Evolutionary conservation across 2,797 vertebrate genomes (phyloP).

Genomic region (Sebastiscus albofasciatus): DNA sequence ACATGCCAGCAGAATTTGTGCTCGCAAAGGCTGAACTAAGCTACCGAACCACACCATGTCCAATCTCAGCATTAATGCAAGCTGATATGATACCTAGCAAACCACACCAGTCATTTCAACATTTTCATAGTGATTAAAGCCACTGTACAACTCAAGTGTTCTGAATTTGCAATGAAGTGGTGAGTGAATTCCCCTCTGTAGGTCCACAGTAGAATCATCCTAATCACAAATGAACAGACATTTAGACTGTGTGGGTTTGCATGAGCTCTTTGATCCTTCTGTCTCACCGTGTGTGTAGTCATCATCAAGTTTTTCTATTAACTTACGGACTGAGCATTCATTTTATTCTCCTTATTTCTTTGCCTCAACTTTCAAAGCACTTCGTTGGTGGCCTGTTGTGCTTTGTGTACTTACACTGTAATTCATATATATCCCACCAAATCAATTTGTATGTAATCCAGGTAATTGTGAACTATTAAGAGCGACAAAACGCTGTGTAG

Average conservation of each 20-base stretch:
- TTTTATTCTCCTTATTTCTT: not conserved
- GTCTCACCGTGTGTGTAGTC: not conserved
- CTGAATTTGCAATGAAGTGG: slow-evolving; percentile 59
- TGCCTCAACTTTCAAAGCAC: not conserved
- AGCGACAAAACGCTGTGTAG: too few species aligned
- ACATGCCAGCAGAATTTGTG: slow-evolving; percentile 68
- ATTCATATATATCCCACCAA: too few species aligned
- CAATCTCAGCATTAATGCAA: slow-evolving; percentile 69
- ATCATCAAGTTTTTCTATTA: not conserved
- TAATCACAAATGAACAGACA: slow-evolving; percentile 30
- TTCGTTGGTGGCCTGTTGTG: not conserved
- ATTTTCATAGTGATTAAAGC: slow-evolving; percentile 72
- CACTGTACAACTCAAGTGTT: slow-evolving; percentile 61
- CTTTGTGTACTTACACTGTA: not conserved
- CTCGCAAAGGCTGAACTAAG: slow-evolving; percentile 71
- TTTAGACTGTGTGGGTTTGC: slow-evolving; percentile 12
- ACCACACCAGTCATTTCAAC: slow-evolving; percentile 63
- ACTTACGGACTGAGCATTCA: not conserved
- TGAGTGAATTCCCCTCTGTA: slow-evolving; percentile 29
- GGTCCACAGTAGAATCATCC: slow-evolving; percentile 22
- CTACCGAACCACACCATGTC: slow-evolving; percentile 72
- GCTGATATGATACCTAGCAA: slow-evolving; percentile 69
- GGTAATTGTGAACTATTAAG: too few species aligned
- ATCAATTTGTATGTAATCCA: too few species aligned
- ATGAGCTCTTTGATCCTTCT: slow-evolving; percentile 41